Evolutionary conservation across 2,797 vertebrate species (phyloP).

Genomic region (Dicrostonyx torquatus): DNA sequence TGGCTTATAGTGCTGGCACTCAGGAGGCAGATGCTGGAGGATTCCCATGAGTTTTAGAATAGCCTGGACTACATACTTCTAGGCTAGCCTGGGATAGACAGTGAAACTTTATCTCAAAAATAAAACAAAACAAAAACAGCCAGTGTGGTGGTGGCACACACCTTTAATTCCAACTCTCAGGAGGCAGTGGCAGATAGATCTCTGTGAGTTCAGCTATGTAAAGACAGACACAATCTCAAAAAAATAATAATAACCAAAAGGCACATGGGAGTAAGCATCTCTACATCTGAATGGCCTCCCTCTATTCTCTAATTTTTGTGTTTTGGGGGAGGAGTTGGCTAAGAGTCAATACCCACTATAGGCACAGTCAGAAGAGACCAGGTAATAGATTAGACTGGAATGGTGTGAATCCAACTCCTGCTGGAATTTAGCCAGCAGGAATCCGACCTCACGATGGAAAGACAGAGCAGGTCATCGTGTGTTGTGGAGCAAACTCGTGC

Average conservation of each 20-base stretch:
- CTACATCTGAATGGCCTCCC: not conserved
- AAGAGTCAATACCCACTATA: not conserved
- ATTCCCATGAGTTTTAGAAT: not conserved
- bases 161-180: not conserved
- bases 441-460: not conserved
- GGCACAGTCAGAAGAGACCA: not conserved
- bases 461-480: not conserved
- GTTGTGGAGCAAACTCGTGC: not conserved
- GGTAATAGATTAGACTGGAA: not conserved
- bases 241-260: not conserved
- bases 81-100: not conserved
- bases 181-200: not conserved
- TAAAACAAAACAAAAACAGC: not conserved
- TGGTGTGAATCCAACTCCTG: not conserved
- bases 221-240: not conserved
- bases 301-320: not conserved
- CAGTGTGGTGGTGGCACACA: no score
- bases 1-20: not conserved
- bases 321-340: not conserved
- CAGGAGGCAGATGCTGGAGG: not conserved
- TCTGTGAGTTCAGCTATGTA: not conserved
- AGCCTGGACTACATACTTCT: not conserved
- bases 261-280: not conserved
- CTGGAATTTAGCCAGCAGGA: not conserved
- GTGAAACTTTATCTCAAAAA: not conserved